Evolutionary conservation across 2,113 vertebrate species (phyloP).

Genomic region (Pampusana beccarii): DNA sequence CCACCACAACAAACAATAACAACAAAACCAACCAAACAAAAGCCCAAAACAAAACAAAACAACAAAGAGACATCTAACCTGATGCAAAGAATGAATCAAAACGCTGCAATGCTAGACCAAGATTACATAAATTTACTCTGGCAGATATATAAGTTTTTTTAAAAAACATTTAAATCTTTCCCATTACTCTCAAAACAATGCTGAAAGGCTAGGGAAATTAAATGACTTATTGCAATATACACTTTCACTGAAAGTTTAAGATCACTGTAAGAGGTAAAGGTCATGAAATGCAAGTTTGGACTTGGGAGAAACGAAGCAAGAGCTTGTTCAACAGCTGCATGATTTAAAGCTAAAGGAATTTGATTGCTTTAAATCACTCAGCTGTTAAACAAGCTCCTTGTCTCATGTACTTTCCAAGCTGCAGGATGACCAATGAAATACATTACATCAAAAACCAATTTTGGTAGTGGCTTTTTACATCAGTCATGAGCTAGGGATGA

Average conservation of each 20-base stretch:
- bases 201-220: neutral
- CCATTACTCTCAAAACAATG: neutral
- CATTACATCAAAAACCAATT: neutral
- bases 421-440: neutral
- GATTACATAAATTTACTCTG: neutral
- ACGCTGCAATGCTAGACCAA: neutral
- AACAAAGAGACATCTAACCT: neutral
- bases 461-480: neutral
- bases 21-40: no score
- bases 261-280: neutral
- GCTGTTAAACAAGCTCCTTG: neutral
- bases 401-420: neutral
- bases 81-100: neutral
- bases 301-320: neutral
- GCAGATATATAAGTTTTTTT: neutral
- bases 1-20: no score
- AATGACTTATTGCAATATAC: neutral
- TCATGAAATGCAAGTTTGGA: neutral
- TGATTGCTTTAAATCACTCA: constrained; percentile 29
- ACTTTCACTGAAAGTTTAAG: neutral
- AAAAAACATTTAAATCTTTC: neutral
- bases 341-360: constrained; percentile 15
- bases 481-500: neutral
- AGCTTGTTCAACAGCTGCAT: constrained; percentile 2
- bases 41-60: no score